Evolutionary conservation across 2,888 invertebrate species (phyloP), one percentile per base, ranked within the genome.

Genomic region (Mycogona germanica): DNA sequence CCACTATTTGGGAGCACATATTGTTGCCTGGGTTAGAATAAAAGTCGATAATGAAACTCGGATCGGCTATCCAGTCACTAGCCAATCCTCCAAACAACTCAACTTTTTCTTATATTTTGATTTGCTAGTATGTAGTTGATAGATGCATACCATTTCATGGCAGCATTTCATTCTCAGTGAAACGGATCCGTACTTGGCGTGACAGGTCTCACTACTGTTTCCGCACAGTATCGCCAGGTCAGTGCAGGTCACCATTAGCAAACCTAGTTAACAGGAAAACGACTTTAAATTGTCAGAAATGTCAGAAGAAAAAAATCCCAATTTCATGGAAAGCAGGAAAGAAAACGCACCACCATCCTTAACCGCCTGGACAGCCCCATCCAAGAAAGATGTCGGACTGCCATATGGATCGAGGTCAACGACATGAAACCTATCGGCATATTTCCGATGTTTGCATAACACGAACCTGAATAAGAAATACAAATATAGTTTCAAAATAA

Each of bases 391-490:
- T 1, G 88, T 82, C 0, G 98, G 93, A 63, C 91, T 89, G 2
- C 98, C 98, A 61, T 97, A 99, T 0, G 98, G 98, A 72, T 99
- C 98, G 55, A 99, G 71, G 70, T 99, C 98, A 50, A 99, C 81
- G 0, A 82, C 88, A 64, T 93, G 80, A 68, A 93, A 96, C 37
- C 82, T 77, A 52, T 82, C 76, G 2, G 72, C 65, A 23, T 75
- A 72, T 21, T 73, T 73, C 49, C 82, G 79, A 63, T 85, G 81
- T 61, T 80, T 75, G 64, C 89, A 86, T 91, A 95, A 91, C 2
- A 89, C 66, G 70, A 85, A 79, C 61, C 89, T 92, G 46, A 2
- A 17, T 47, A n/a, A n/a, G 7, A 9, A 7, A 17, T 6, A 45
- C 6, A 45, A 45, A 14, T 9, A n/a, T 14, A 41, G 9, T 41